A percentile compares a stretch with the other conserved stretches of the same genome.
Conservation (phyloP, 2,888 invertebrate species). For the Tetramorium bicarinatum region DNA sequence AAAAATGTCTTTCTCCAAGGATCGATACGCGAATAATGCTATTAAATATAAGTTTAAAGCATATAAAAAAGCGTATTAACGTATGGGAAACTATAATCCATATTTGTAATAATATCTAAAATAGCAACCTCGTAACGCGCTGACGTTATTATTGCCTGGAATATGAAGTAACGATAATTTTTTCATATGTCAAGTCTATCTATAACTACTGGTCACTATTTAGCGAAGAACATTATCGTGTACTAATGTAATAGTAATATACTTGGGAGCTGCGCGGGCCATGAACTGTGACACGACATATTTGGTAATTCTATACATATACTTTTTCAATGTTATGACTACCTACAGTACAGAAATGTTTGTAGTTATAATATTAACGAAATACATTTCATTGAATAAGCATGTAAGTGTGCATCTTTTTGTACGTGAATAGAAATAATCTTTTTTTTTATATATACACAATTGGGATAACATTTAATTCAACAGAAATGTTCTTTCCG, state of each 20-base stretch:
- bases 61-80: conserved; percentile 36
- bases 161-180: conserved; percentile 32
- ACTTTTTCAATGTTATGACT: conserved; percentile 51
- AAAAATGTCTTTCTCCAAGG: conserved; percentile 14
- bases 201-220: conserved; percentile 38
- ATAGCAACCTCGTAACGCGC: conserved; percentile 35
- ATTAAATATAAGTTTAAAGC: conserved; percentile 16
- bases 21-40: conserved; percentile 11
- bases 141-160: conserved; percentile 31
- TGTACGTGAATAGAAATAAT: conserved; percentile 19
- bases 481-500: not conserved
- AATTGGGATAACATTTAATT: conserved; percentile 23
- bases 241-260: conserved; percentile 37
- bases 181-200: conserved; percentile 32
- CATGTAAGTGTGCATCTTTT: conserved; percentile 25
- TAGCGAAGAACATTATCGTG: conserved; percentile 27
- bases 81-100: conserved; percentile 20
- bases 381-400: conserved; percentile 45
- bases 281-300: conserved; percentile 21
- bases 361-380: conserved; percentile 47
- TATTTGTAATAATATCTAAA: conserved; percentile 44
- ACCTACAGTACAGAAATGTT: conserved; percentile 46
- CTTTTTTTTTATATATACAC: not conserved
- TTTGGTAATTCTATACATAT: conserved; percentile 9
- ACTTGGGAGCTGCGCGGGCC: conserved; percentile 22